A percentile compares a stretch with the other conserved stretches of the same genome.
These are phyloP conservation scores for Podiceps cristatus DNA, from an alignment of 2,113 vertebrate species.

Conservation along the genomic window DNA sequence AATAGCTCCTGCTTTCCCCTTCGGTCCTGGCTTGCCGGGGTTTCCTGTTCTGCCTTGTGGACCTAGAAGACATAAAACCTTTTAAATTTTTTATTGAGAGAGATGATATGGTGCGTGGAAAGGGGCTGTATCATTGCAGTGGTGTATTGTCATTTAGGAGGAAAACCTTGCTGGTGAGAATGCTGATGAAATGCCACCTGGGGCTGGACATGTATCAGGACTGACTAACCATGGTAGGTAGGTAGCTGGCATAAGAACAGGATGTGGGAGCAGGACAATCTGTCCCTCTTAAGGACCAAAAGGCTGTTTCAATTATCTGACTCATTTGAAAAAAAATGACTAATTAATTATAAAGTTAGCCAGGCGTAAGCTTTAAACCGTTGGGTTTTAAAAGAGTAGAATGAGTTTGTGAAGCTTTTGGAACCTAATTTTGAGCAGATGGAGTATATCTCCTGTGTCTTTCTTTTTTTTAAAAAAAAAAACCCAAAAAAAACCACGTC, in stretches of 20 bases:
- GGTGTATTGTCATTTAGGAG: background rate
- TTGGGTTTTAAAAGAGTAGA: background rate
- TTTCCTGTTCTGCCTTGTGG: constrained; percentile 86
- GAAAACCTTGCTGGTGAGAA: background rate
- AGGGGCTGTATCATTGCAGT: background rate
- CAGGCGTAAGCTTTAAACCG: background rate
- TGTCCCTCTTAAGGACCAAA: background rate
- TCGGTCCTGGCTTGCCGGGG: constrained; percentile 86
- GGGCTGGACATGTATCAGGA: background rate
- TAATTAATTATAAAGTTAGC: background rate
- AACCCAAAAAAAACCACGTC: background rate
- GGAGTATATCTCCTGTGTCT: background rate
- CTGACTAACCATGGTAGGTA: background rate
- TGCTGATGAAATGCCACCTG: background rate
- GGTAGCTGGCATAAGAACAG: background rate
- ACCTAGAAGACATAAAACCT: constrained; percentile 73
- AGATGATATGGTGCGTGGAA: background rate
- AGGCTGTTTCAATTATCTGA: background rate
- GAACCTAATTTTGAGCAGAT: background rate
- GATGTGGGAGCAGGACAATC: background rate
- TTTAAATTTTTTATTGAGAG: background rate
- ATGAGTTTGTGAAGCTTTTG: background rate
- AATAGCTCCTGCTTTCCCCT: constrained; percentile 87
- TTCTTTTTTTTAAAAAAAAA: background rate
- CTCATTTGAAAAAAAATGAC: background rate